Percentiles rank a stretch among this genome's conserved stretches.
phyloP scores from a whole-genome alignment of 1,140 invertebrate genomes.

The Chironomus tepperi region DNA sequence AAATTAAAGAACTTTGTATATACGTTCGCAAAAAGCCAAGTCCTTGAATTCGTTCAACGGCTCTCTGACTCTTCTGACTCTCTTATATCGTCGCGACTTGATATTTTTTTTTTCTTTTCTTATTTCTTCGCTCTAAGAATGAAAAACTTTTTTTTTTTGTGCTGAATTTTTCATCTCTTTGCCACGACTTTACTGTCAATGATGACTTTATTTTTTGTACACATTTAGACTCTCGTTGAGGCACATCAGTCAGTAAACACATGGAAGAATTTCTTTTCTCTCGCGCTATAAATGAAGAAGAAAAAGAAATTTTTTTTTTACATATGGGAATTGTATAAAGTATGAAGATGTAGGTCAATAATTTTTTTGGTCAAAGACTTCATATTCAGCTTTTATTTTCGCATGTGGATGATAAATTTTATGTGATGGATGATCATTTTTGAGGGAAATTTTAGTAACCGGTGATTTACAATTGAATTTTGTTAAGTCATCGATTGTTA shows the following conservation, averaged over 20 bases:
- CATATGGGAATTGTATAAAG: not conserved
- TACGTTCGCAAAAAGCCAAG: not conserved
- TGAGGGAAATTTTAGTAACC: no score
- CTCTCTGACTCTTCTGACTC: slow-evolving; percentile 1
- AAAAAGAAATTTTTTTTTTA: not conserved
- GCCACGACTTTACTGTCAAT: not conserved
- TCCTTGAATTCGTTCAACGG: slow-evolving; percentile 21
- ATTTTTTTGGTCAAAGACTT: slow-evolving; percentile 1
- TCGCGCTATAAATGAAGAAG: not conserved
- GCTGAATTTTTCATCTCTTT: not conserved
- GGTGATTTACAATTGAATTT: no score
- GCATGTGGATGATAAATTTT: no score
- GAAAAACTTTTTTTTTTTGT: not conserved
- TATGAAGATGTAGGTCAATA: slow-evolving; percentile 1
- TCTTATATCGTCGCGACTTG: slow-evolving; percentile 4
- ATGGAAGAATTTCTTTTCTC: not conserved
- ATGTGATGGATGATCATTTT: no score
- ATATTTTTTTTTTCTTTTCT: not conserved
- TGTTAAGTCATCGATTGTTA: no score
- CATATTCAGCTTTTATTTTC: not conserved
- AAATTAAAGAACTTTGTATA: slow-evolving; percentile 9
- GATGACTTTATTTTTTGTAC: not conserved
- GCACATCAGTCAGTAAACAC: no score
- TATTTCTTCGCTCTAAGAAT: not conserved
- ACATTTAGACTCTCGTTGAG: no score